A percentile compares a stretch with the other conserved stretches of the same genome.
These are phyloP conservation scores for Harmothoe impar DNA, from an alignment of 2,888 invertebrate species.

Conservation along the genomic window DNA sequence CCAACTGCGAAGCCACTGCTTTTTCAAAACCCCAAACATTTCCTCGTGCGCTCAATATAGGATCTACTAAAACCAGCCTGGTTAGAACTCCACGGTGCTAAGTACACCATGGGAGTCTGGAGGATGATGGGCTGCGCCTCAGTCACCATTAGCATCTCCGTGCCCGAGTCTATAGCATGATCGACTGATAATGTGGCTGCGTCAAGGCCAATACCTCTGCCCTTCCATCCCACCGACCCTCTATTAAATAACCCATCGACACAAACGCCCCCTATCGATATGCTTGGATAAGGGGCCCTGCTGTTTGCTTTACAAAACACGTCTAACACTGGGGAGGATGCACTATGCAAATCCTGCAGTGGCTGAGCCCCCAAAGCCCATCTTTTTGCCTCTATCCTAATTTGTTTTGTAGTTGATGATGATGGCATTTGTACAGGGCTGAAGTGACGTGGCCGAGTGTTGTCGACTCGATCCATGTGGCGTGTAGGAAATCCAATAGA, in stretches of 20 bases:
- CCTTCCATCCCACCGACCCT: constrained; percentile 21
- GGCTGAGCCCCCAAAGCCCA: background rate
- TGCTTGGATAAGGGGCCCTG: background rate
- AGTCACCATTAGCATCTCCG: background rate
- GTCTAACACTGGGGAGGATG: too few species aligned
- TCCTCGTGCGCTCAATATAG: background rate
- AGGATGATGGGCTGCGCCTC: background rate
- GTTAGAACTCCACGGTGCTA: background rate
- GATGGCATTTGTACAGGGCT: constrained; percentile 23
- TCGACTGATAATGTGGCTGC: constrained; percentile 23
- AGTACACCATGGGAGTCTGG: background rate
- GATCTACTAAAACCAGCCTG: background rate
- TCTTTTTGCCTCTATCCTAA: background rate
- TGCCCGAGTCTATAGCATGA: background rate
- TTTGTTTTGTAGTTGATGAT: constrained; percentile 33
- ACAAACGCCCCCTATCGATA: constrained; percentile 3
- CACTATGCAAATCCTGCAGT: background rate
- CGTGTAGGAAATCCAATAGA: constrained; percentile 28
- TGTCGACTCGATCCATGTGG: background rate
- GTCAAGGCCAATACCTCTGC: constrained; percentile 33
- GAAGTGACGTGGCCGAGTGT: background rate
- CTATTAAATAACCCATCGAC: constrained; percentile 34
- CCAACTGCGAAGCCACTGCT: too few species aligned
- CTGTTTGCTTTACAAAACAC: too few species aligned
- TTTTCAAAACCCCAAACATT: background rate